Evolutionary conservation across 1,140 invertebrate species (phyloP).

Genomic region (Psix sp.): DNA sequence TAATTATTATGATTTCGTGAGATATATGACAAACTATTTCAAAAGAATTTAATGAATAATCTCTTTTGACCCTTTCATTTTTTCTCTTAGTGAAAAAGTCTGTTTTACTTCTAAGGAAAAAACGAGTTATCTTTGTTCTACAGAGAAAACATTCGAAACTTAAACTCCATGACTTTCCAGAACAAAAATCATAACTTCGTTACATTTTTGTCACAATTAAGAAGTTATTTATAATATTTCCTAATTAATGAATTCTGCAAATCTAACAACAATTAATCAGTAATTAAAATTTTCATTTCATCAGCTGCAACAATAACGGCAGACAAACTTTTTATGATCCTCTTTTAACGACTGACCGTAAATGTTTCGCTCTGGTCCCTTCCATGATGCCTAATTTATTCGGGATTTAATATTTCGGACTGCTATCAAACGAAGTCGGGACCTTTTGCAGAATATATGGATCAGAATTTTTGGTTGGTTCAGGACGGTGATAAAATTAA

Average conservation of each 20-base stretch:
- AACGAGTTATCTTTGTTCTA: too few species aligned
- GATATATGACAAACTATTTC: too few species aligned
- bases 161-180: too few species aligned
- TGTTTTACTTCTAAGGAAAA: too few species aligned
- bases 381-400: conserved; percentile 6
- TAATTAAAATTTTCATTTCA: conserved; percentile 40
- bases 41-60: too few species aligned
- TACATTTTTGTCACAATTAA: too few species aligned
- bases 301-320: conserved; percentile 18
- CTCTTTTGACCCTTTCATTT: too few species aligned
- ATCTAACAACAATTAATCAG: conserved; percentile 33
- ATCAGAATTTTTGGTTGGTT: conserved; percentile 27
- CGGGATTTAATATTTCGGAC: conserved; percentile 28
- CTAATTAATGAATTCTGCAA: conserved; percentile 10
- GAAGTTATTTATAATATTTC: too few species aligned
- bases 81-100: too few species aligned
- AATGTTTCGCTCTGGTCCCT: conserved; percentile 22
- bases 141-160: too few species aligned
- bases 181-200: too few species aligned
- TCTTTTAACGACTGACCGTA: conserved; percentile 36
- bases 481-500: conserved; percentile 21
- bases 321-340: conserved; percentile 39
- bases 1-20: too few species aligned
- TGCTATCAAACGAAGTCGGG: conserved; percentile 12
- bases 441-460: not conserved